Evolutionary conservation across 1,140 invertebrate species (phyloP).

Genomic region (Panonychus citri): DNA sequence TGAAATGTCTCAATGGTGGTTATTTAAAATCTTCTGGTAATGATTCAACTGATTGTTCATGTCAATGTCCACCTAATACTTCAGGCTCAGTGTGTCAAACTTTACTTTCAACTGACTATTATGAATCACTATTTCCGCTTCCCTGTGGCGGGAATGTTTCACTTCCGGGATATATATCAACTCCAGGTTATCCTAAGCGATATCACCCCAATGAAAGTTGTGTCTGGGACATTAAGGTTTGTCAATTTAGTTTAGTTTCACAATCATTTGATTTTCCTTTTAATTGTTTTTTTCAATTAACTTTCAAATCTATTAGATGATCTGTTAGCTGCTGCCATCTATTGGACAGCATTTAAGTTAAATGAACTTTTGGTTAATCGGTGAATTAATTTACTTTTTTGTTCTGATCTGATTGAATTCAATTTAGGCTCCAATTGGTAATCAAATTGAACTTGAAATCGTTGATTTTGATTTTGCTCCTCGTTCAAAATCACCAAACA

Average conservation of each 20-base stretch:
- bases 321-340: too few species aligned
- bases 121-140: slow-evolving; percentile 1
- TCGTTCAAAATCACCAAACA: background rate
- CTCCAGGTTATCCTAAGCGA: slow-evolving; percentile 11
- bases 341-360: too few species aligned
- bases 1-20: slow-evolving; percentile 13
- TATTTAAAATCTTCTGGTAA: slow-evolving; percentile 7
- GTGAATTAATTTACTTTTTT: too few species aligned
- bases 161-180: slow-evolving; percentile 5
- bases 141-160: slow-evolving; percentile 14
- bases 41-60: slow-evolving; percentile 3
- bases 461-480: slow-evolving; percentile 2
- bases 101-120: slow-evolving; percentile 7
- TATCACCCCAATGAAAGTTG: slow-evolving; percentile 4
- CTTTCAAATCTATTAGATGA: too few species aligned
- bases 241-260: background rate
- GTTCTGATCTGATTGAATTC: background rate
- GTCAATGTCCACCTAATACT: slow-evolving; percentile 14
- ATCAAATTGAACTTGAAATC: background rate
- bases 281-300: background rate
- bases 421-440: background rate
- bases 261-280: background rate
- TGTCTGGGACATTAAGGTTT: slow-evolving; percentile 10
- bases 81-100: slow-evolving; percentile 11
- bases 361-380: too few species aligned